A percentile compares a stretch with the other conserved stretches of the same genome.
phyloP scores from a whole-genome alignment of 1,140 invertebrate genomes.

The Drosophila seguyi region DNA sequence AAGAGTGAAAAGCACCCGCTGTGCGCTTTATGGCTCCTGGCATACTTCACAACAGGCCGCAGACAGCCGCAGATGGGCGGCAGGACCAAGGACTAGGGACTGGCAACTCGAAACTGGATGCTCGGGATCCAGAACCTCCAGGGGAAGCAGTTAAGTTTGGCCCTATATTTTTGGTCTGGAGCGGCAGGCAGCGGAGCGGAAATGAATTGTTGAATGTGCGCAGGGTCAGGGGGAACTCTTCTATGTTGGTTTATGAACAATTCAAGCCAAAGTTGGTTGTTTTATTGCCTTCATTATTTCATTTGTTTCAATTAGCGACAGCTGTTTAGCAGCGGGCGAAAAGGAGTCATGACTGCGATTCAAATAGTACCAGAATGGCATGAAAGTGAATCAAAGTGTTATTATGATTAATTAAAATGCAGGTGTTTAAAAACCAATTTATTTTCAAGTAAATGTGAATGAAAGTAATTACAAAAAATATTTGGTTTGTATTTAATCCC shows the following conservation, averaged over 20 bases:
- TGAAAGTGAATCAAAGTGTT: constrained; percentile 41
- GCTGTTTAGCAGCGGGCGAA: constrained; percentile 24
- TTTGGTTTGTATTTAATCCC: too few species aligned
- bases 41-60: constrained; percentile 45
- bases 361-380: constrained; percentile 10
- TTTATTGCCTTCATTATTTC: constrained; percentile 58
- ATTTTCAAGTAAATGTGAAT: background rate
- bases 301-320: constrained; percentile 62
- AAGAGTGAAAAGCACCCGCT: constrained; percentile 25
- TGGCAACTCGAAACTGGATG: background rate
- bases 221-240: constrained; percentile 25
- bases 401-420: constrained; percentile 17
- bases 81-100: constrained; percentile 10
- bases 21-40: constrained; percentile 54
- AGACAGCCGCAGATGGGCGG: constrained; percentile 27
- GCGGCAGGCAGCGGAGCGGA: constrained; percentile 41
- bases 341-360: constrained; percentile 16
- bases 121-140: constrained; percentile 9
- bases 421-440: background rate
- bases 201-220: constrained; percentile 60
- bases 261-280: constrained; percentile 46
- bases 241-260: constrained; percentile 55
- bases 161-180: constrained; percentile 1
- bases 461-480: too few species aligned
- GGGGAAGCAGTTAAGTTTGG: constrained; percentile 40